phyloP scores from a whole-genome alignment of 2,888 invertebrate genomes.

The Dichetophora obliterata region DNA sequence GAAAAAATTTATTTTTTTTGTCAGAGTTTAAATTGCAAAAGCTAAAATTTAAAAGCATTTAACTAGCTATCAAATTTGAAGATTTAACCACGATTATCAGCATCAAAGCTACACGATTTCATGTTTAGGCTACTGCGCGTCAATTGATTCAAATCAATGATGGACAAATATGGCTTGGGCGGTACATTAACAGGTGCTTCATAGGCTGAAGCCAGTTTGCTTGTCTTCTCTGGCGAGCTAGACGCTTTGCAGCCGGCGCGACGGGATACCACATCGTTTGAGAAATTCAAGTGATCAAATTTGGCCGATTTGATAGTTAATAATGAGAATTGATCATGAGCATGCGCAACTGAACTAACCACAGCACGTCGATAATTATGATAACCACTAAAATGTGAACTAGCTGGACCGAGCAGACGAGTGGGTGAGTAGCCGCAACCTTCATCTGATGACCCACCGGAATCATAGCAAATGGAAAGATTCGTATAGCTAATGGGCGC shows the following conservation, averaged over 20 bases:
- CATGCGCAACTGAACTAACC: constrained; percentile 43
- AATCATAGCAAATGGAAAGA: constrained; percentile 72
- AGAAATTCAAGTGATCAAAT: constrained; percentile 57
- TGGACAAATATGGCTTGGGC: constrained; percentile 77
- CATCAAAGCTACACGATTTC: constrained; percentile 47
- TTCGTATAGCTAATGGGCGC: constrained; percentile 73
- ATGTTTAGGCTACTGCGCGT: constrained; percentile 74
- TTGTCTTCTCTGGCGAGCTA: constrained; percentile 41
- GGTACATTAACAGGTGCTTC: constrained; percentile 67
- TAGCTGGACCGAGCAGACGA: constrained; percentile 61
- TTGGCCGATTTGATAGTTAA: constrained; percentile 60
- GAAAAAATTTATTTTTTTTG: not conserved
- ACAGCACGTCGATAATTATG: constrained; percentile 58
- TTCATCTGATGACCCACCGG: constrained; percentile 71
- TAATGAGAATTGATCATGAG: constrained; percentile 66
- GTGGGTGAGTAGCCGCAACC: constrained; percentile 65
- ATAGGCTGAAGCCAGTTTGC: constrained; percentile 39
- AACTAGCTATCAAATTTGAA: constrained; percentile 1
- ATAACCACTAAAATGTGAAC: constrained; percentile 62
- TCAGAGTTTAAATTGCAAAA: constrained; percentile 8
- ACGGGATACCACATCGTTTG: constrained; percentile 51
- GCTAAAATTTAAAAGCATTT: not conserved
- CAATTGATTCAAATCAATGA: constrained; percentile 81
- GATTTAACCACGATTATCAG: constrained; percentile 34
- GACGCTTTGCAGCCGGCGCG: constrained; percentile 38